phyloP scores from a whole-genome alignment of 2,888 invertebrate genomes.

The Alitta virens region DNA sequence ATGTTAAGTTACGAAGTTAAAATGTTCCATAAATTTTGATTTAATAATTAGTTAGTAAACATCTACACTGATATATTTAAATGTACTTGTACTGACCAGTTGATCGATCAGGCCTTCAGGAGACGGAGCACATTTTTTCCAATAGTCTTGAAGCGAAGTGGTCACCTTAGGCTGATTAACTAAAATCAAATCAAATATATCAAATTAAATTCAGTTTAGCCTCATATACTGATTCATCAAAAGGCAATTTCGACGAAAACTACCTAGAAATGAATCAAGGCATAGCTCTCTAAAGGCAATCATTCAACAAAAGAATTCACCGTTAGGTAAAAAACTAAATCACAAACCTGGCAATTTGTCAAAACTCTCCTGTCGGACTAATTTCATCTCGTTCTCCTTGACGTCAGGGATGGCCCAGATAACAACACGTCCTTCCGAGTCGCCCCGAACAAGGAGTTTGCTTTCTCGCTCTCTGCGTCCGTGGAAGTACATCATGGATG shows the following conservation, averaged over 20 bases:
- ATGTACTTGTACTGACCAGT: conserved; percentile 63
- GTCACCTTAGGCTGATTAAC: conserved; percentile 19
- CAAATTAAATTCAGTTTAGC: no score
- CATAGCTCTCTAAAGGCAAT: no score
- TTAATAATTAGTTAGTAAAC: no score
- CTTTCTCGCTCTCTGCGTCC: conserved; percentile 64
- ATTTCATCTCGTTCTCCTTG: conserved; percentile 65
- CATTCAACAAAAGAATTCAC: no score
- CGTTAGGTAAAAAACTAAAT: neutral
- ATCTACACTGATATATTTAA: no score
- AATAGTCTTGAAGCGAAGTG: conserved; percentile 70
- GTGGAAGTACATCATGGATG: conserved; percentile 75
- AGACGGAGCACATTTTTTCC: conserved; percentile 82
- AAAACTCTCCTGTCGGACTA: conserved; percentile 65
- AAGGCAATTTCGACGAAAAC: no score
- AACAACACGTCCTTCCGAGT: conserved; percentile 85
- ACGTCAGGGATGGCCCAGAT: conserved; percentile 88
- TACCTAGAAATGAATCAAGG: no score
- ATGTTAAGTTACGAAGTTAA: no score
- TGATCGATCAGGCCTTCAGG: conserved; percentile 91
- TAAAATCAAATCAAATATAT: conserved; percentile 4
- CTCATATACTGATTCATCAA: no score
- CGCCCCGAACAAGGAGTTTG: conserved; percentile 78
- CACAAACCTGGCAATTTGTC: conserved; percentile 58
- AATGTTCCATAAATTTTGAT: no score